Evolutionary conservation across 1,140 invertebrate species (phyloP).

Genomic region (Drosophila auraria): DNA sequence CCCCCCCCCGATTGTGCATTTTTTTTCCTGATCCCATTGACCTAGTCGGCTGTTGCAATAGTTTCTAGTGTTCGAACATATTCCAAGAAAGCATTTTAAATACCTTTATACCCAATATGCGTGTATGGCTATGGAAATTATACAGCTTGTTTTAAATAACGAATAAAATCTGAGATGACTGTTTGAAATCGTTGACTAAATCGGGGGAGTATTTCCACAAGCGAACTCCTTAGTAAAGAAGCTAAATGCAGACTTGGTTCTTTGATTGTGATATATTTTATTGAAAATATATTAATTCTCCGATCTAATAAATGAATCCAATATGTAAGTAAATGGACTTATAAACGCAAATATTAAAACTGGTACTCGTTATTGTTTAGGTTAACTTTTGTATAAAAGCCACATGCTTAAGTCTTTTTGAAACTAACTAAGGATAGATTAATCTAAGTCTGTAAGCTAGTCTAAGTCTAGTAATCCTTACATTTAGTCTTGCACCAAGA

Average conservation of each 20-base stretch:
- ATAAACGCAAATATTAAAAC: slow-evolving; percentile 1
- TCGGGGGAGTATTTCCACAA: neutral
- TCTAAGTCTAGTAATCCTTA: slow-evolving; percentile 9
- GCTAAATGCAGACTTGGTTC: too few relatives aligned
- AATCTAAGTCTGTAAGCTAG: slow-evolving; percentile 12
- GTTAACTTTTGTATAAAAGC: neutral
- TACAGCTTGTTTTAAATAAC: slow-evolving; percentile 40
- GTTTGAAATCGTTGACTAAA: neutral
- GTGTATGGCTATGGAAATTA: slow-evolving; percentile 42
- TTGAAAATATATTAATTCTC: neutral
- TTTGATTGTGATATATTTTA: slow-evolving; percentile 1
- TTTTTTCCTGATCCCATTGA: slow-evolving; percentile 39
- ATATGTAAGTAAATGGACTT: neutral
- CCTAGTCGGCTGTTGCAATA: slow-evolving; percentile 64
- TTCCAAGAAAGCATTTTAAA: slow-evolving; percentile 57
- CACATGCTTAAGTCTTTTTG: slow-evolving; percentile 9
- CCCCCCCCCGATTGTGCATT: slow-evolving; percentile 36
- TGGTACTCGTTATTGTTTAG: neutral
- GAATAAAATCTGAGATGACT: slow-evolving; percentile 21
- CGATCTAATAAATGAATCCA: too few relatives aligned
- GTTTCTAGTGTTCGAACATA: slow-evolving; percentile 39
- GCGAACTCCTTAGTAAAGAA: too few relatives aligned
- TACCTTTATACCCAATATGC: slow-evolving; percentile 2
- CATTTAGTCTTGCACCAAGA: slow-evolving; percentile 26
- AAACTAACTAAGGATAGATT: slow-evolving; percentile 27